Conservation (phyloP, 2,888 invertebrate species). For the Cremastinae sp. region DNA sequence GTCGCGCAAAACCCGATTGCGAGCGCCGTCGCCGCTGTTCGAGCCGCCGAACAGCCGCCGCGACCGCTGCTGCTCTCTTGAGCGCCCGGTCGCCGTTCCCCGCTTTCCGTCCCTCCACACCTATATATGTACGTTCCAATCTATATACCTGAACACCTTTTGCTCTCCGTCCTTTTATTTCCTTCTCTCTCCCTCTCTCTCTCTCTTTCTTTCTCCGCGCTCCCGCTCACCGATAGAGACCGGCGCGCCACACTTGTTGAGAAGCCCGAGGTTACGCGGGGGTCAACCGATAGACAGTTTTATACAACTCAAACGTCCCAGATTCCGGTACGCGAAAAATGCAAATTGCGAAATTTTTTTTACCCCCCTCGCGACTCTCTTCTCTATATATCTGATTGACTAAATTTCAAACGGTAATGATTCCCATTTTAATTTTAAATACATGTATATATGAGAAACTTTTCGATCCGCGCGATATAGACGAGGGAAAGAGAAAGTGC, state of each 20-base stretch:
- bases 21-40: constrained; percentile 49
- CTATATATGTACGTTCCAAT: not conserved
- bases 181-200: constrained; percentile 24
- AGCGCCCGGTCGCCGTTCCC: constrained; percentile 48
- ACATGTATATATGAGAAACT: no score
- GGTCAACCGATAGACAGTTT: constrained; percentile 38
- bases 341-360: constrained; percentile 29
- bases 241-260: constrained; percentile 38
- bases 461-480: no score
- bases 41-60: constrained; percentile 46
- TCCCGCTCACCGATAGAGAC: constrained; percentile 31
- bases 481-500: no score
- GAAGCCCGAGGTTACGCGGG: constrained; percentile 35
- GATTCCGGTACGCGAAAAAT: constrained; percentile 21
- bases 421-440: no score
- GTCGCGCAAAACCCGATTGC: constrained; percentile 62
- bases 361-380: no score
- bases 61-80: constrained; percentile 56
- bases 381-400: not conserved
- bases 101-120: constrained; percentile 20
- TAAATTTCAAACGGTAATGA: not conserved
- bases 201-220: constrained; percentile 22
- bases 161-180: constrained; percentile 21
- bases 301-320: constrained; percentile 40
- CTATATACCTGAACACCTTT: constrained; percentile 35